Evolutionary conservation across 2,797 vertebrate genomes (phyloP), one percentile per base, ranked within the genome.

Genomic region (Alca torda): DNA sequence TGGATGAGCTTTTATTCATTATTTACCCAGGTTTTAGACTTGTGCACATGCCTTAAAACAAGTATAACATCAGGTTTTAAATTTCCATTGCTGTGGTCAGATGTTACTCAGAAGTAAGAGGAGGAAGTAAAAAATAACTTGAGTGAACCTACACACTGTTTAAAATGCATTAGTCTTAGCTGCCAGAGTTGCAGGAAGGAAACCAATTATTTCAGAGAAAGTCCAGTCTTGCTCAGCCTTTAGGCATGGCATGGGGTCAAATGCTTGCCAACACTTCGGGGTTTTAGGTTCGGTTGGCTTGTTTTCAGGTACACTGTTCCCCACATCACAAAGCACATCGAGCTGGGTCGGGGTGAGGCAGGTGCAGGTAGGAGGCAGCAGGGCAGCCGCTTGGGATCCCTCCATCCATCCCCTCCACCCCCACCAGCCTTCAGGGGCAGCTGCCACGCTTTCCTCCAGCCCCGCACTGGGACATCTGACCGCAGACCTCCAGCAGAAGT

Each of bases 101-200:
- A 69, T 87, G 48, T 89, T 90, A 80, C 80, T 95, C 60, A 90
- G 90, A 92, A 77, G 35, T 67, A 87, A 89, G 68, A 95, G 57
- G 78, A 84, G 60, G 75, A 95, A 94, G 93, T 77, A 68, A 87
- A 95, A 95, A 90, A 94, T 91, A 97, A 64, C 64, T 95, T 11
- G n/a, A 72, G 53, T 54, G 60, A 94, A 84, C 88, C 68, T 87
- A 72, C 73, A n/a, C 68, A 35, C 81, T 68, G 11, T 45, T 94
- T 80, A 92, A 91, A 92, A 93, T 50, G 30, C 11, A 1, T 63
- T 64, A 43, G 41, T 48, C 68, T 63, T 67, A 72, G n/a, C 61
- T 78, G 77, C 33, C 31, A 39, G n/a, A 64, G 18, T 13, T 68
- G 53, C 48, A 87, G 45, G 0, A 3, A 74, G 19, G 39, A 77